Evolutionary conservation across 2,797 vertebrate genomes (phyloP).

Genomic region (Sebastes minor): DNA sequence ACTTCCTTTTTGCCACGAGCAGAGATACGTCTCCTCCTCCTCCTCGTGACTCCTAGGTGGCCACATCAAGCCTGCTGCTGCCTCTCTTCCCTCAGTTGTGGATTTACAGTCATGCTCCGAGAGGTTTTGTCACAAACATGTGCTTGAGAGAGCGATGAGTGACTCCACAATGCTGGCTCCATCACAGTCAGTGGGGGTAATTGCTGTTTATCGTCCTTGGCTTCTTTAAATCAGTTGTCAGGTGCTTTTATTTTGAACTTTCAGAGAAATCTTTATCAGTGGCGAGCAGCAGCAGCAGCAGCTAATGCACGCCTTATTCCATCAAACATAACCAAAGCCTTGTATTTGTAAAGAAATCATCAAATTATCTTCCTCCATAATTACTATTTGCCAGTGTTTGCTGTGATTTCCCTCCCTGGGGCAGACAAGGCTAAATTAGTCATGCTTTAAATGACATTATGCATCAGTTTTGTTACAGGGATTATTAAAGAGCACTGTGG

Average conservation of each 20-base stretch:
- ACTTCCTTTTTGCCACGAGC: not conserved
- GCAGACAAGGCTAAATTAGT: slow-evolving; percentile 64
- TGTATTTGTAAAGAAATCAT: slow-evolving; percentile 37
- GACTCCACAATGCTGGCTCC: slow-evolving; percentile 46
- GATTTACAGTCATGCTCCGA: slow-evolving; percentile 59
- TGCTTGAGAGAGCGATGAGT: slow-evolving; percentile 56
- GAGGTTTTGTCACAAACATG: slow-evolving; percentile 58
- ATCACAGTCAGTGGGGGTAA: slow-evolving; percentile 49
- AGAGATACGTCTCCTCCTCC: not conserved
- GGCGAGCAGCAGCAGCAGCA: slow-evolving; percentile 1
- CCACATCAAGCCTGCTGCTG: slow-evolving; percentile 31
- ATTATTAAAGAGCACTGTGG: slow-evolving; percentile 61
- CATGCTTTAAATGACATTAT: slow-evolving; percentile 60
- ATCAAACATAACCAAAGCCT: slow-evolving; percentile 42
- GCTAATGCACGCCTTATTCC: slow-evolving; percentile 25
- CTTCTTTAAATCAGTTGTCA: slow-evolving; percentile 55
- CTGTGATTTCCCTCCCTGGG: slow-evolving; percentile 57
- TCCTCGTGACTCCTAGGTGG: slow-evolving; percentile 49
- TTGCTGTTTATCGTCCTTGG: slow-evolving; percentile 63
- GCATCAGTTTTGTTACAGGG: slow-evolving; percentile 50
- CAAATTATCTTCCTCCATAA: slow-evolving; percentile 46
- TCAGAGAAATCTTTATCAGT: slow-evolving; percentile 22
- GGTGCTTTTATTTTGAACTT: slow-evolving; percentile 43
- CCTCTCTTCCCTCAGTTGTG: slow-evolving; percentile 31
- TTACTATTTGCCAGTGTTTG: slow-evolving; percentile 53